These are phyloP conservation scores for Platysternon megacephalum DNA, from an alignment of 2,113 vertebrate species.

Conservation along the genomic window DNA sequence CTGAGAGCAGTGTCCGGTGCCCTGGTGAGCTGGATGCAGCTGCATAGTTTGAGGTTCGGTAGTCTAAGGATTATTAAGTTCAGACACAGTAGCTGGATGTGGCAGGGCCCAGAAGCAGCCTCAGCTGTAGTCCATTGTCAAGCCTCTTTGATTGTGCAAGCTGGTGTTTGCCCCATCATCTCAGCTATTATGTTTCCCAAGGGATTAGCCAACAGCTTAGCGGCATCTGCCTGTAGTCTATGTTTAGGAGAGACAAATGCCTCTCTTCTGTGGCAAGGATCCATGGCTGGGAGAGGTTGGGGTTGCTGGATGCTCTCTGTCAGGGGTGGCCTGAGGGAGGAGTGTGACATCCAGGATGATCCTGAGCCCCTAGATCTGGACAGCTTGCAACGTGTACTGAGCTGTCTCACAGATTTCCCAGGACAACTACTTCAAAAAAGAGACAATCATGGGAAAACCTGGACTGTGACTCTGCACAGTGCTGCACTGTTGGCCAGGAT, in stretches of 20 bases:
- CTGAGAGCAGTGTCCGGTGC: not conserved
- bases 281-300: not conserved
- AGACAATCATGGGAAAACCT: not conserved
- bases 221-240: not conserved
- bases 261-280: not conserved
- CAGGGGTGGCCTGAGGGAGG: not conserved
- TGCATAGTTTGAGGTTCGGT: not conserved
- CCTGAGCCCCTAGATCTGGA: not conserved
- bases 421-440: not conserved
- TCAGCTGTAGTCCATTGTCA: not conserved
- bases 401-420: not conserved
- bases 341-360: not conserved
- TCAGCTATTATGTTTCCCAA: not conserved
- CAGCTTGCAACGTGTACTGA: not conserved
- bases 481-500: no score
- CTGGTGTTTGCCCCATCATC: not conserved
- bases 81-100: not conserved
- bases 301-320: not conserved
- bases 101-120: not conserved
- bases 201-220: not conserved
- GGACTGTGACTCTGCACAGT: not conserved
- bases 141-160: not conserved
- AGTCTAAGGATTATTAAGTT: not conserved
- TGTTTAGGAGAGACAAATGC: not conserved
- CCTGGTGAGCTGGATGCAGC: not conserved